phyloP scores from a whole-genome alignment of 2,888 invertebrate genomes.

The Polylopha cassiicola region DNA sequence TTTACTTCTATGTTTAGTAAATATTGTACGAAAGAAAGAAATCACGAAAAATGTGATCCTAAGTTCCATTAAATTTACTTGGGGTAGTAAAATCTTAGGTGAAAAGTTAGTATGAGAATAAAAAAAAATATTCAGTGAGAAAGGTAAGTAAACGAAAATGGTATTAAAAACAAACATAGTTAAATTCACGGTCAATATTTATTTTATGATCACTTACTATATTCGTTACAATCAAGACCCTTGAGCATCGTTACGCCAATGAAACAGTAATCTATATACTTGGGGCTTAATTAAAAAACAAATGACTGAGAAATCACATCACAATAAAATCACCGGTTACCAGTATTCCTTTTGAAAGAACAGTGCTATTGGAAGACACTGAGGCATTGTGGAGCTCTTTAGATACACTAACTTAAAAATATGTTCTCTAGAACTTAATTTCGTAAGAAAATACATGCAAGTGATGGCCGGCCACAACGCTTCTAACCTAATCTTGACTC shows the following conservation, averaged over 20 bases:
- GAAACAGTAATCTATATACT: constrained; percentile 44
- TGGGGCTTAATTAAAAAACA: constrained; percentile 51
- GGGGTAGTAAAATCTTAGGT: too few species aligned
- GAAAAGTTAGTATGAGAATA: too few species aligned
- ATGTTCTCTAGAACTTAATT: constrained; percentile 4
- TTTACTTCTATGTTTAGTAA: too few species aligned
- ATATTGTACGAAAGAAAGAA: too few species aligned
- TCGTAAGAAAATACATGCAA: constrained; percentile 20
- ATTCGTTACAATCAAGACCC: constrained; percentile 68
- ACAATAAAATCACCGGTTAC: constrained; percentile 45
- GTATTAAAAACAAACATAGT: constrained; percentile 34
- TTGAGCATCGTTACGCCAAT: constrained; percentile 62
- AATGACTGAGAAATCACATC: constrained; percentile 61
- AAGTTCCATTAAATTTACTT: too few species aligned
- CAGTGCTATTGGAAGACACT: constrained; percentile 71
- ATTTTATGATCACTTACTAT: constrained; percentile 67
- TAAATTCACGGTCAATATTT: constrained; percentile 58
- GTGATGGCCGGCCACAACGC: constrained; percentile 30
- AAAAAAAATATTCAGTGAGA: too few species aligned
- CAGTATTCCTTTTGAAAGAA: constrained; percentile 36
- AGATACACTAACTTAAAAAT: constrained; percentile 34
- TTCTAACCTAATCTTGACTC: constrained; percentile 41
- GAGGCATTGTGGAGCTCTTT: constrained; percentile 36
- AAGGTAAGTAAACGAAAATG: too few species aligned
- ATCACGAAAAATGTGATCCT: too few species aligned